These are phyloP conservation scores for Drosophila monieri DNA, from an alignment of 2,888 invertebrate genomes.

Conservation along the genomic window DNA sequence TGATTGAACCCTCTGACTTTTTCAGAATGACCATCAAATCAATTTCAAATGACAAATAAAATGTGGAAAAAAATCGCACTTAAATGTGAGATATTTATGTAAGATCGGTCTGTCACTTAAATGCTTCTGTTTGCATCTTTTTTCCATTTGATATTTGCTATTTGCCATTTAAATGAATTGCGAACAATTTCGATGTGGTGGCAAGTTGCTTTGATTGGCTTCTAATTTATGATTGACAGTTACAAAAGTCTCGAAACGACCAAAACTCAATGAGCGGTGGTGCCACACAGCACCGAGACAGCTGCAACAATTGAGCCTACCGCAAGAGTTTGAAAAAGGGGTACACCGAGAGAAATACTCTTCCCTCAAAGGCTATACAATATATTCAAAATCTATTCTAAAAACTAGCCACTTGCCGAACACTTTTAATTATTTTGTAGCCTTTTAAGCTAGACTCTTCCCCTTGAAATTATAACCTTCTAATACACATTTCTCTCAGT, in stretches of 20 bases:
- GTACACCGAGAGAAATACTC: neutral
- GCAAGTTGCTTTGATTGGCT: slow-evolving; percentile 75
- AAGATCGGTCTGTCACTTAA: slow-evolving; percentile 21
- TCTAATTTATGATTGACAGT: slow-evolving; percentile 80
- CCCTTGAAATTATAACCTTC: neutral
- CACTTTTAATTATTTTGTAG: neutral
- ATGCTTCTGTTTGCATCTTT: slow-evolving; percentile 32
- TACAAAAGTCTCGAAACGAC: slow-evolving; percentile 62
- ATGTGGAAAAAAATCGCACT: slow-evolving; percentile 6
- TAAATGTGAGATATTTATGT: slow-evolving; percentile 2
- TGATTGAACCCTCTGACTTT: slow-evolving; percentile 26
- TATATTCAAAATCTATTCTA: too few relatives aligned
- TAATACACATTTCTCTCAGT: neutral
- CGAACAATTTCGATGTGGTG: slow-evolving; percentile 58
- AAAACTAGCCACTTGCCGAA: too few relatives aligned
- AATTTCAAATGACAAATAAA: slow-evolving; percentile 29
- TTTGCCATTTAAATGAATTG: slow-evolving; percentile 66
- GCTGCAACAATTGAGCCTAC: slow-evolving; percentile 54
- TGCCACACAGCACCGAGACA: slow-evolving; percentile 1
- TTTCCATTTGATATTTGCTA: slow-evolving; percentile 32
- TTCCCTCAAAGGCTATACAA: too few relatives aligned
- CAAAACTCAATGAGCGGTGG: slow-evolving; percentile 23
- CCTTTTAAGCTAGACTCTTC: neutral
- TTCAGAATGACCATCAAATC: slow-evolving; percentile 38
- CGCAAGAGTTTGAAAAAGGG: slow-evolving; percentile 55